Conservation (phyloP, 2,888 invertebrate species). For the Pristionchus fissidentatus region DNA sequence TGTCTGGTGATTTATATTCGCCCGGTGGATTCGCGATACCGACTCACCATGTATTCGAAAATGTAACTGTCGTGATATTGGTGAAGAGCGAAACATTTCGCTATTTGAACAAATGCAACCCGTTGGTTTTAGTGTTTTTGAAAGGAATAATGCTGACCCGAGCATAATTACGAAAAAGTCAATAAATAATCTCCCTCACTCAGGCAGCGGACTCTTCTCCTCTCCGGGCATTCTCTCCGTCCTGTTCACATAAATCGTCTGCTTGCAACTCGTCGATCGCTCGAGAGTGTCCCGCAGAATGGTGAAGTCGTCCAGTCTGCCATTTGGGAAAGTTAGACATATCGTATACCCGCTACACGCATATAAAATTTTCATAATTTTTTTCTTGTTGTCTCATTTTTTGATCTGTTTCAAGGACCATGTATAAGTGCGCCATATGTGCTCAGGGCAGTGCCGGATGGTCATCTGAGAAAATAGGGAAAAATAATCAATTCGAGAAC, state of each 20-base stretch:
- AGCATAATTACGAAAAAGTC: no score
- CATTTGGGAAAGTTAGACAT: not conserved
- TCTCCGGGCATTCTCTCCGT: not conserved
- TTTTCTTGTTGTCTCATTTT: no score
- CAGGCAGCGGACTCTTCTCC: not conserved
- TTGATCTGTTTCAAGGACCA: not conserved
- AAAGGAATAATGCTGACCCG: no score
- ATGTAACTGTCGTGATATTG: no score
- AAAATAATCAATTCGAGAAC: not conserved
- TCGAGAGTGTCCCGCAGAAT: slow-evolving; percentile 17
- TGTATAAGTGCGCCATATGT: not conserved
- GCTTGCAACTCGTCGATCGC: not conserved
- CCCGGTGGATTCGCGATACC: no score
- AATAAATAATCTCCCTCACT: not conserved
- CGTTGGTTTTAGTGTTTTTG: no score
- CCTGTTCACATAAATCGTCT: slow-evolving; percentile 39
- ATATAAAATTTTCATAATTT: slow-evolving; percentile 10
- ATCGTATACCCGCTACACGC: not conserved
- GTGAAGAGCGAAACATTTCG: no score
- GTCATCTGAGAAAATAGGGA: not conserved
- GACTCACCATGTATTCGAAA: no score
- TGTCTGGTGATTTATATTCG: no score
- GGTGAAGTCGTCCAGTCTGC: slow-evolving; percentile 46
- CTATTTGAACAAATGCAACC: no score
- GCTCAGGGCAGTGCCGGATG: not conserved